Conservation (phyloP, 2,888 invertebrate species). For the Leptinotarsa tumamoca region DNA sequence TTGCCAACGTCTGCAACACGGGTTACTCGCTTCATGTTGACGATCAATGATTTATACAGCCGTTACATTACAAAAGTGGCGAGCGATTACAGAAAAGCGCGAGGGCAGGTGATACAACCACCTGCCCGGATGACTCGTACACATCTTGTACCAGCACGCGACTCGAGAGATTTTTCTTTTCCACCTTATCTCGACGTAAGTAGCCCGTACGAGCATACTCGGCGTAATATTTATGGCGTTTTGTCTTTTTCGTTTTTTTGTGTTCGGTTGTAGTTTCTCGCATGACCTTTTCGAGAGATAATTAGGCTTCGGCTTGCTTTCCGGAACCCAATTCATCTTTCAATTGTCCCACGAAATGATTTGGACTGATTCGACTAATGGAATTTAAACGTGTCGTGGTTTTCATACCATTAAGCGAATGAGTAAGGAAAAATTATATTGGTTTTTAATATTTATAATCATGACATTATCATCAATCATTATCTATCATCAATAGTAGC, state of each 20-base stretch:
- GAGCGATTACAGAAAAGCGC: slow-evolving; percentile 29
- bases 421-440: too few relatives aligned
- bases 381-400: too few relatives aligned
- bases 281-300: slow-evolving; percentile 4
- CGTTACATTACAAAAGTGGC: slow-evolving; percentile 22
- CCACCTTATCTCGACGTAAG: slow-evolving; percentile 2
- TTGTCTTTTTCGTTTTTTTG: slow-evolving; percentile 5
- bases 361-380: neutral
- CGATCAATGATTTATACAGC: slow-evolving; percentile 25
- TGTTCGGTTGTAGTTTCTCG: neutral
- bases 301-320: neutral
- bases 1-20: neutral
- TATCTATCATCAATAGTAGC: too few relatives aligned
- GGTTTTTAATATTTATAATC: too few relatives aligned
- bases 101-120: slow-evolving; percentile 36
- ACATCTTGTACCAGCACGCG: slow-evolving; percentile 42
- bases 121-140: slow-evolving; percentile 32
- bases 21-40: neutral
- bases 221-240: slow-evolving; percentile 2
- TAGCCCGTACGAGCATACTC: slow-evolving; percentile 13
- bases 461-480: too few relatives aligned
- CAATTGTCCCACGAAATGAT: neutral
- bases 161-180: slow-evolving; percentile 29
- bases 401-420: too few relatives aligned
- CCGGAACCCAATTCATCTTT: neutral